phyloP scores from a whole-genome alignment of 2,113 vertebrate species.

The Garra rufa region DNA sequence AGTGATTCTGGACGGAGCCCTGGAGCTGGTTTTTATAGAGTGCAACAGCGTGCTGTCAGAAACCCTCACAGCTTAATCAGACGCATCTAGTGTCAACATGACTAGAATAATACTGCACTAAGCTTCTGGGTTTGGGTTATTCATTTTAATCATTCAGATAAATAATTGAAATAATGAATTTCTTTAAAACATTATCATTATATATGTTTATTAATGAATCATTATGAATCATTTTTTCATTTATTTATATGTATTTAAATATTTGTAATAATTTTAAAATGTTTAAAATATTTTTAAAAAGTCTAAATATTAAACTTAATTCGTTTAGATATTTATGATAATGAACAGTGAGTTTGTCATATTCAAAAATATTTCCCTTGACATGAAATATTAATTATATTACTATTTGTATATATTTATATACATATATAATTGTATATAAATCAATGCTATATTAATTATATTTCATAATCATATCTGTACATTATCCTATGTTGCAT shows the following conservation, averaged over 20 bases:
- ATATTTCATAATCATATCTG: background rate
- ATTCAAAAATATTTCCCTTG: too few species aligned
- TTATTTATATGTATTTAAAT: too few species aligned
- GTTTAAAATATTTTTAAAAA: too few species aligned
- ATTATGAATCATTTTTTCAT: background rate
- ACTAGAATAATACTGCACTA: background rate
- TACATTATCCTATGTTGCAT: background rate
- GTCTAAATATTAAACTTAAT: background rate
- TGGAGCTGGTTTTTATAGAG: background rate
- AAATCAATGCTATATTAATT: background rate
- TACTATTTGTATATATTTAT: background rate
- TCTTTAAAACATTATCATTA: background rate
- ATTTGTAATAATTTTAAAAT: too few species aligned
- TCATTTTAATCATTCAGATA: background rate
- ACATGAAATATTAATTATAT: background rate
- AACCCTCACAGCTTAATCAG: conserved; percentile 3
- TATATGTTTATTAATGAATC: background rate
- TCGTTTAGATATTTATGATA: background rate
- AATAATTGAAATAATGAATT: too few species aligned
- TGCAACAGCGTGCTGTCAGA: background rate
- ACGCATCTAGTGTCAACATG: background rate
- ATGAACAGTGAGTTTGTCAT: background rate
- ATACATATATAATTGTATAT: background rate
- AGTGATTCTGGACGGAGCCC: background rate
- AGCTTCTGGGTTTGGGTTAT: background rate